Evolutionary conservation across 1,140 invertebrate genomes (phyloP).

Genomic region (Scaptomyza montana): DNA sequence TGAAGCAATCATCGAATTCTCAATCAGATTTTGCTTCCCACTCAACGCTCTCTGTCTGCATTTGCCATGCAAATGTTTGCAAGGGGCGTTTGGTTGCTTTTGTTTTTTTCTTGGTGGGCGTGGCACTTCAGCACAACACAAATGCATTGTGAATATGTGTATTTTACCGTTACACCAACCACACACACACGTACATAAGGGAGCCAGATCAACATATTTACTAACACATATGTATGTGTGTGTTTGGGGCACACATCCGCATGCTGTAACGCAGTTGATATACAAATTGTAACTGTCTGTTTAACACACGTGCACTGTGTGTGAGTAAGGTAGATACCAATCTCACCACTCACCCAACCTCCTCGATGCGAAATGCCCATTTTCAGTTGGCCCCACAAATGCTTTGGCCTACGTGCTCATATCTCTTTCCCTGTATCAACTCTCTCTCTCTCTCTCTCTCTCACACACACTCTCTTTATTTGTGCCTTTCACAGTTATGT

Average conservation of each 20-base stretch:
- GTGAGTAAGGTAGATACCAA: neutral
- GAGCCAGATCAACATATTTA: conserved; percentile 61
- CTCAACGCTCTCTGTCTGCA: conserved; percentile 25
- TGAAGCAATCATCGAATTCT: conserved; percentile 37
- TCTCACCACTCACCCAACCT: neutral
- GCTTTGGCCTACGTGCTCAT: conserved; percentile 49
- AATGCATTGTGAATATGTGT: conserved; percentile 66
- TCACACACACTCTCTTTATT: neutral
- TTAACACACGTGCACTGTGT: conserved; percentile 54
- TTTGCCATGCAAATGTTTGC: conserved; percentile 59
- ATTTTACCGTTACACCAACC: conserved; percentile 45
- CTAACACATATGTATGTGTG: neutral
- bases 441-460: neutral
- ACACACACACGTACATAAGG: conserved; percentile 12
- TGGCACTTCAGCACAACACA: conserved; percentile 17
- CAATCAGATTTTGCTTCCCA: conserved; percentile 24
- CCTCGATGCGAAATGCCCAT: conserved; percentile 15
- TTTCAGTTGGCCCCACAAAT: conserved; percentile 36
- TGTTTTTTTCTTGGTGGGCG: conserved; percentile 14
- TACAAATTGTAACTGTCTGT: conserved; percentile 78
- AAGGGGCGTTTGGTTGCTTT: conserved; percentile 16
- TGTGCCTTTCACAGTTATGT: neutral
- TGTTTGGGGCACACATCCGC: neutral
- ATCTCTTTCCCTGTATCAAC: conserved; percentile 10
- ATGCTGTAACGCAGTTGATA: conserved; percentile 42